A percentile compares a stretch with the other conserved stretches of the same genome.
Evolutionary conservation across 2,797 vertebrate genomes (phyloP).

Genomic region (Silurus aristotelis): DNA sequence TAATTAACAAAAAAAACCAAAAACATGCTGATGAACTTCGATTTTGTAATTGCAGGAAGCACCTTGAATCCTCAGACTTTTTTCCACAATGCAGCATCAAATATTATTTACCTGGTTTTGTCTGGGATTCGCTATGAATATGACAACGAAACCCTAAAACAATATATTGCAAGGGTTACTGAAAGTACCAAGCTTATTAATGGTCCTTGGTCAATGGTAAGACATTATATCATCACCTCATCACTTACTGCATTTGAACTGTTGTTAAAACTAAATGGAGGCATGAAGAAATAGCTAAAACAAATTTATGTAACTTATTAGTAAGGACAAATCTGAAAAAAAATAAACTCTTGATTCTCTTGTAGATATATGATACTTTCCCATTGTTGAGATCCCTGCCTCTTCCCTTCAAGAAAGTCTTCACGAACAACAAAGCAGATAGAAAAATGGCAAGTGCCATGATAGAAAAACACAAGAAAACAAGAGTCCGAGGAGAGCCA

Average conservation of each 20-base stretch:
- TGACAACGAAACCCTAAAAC: conserved; percentile 59
- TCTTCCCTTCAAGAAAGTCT: conserved; percentile 54
- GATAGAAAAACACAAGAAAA: conserved; percentile 59
- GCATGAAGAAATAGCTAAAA: not conserved
- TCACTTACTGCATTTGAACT: not conserved
- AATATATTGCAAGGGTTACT: not conserved
- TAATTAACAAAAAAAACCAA: too few species aligned
- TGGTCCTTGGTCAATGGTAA: conserved; percentile 74
- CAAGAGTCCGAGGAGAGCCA: conserved; percentile 60
- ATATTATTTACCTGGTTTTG: conserved; percentile 73
- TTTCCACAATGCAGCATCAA: conserved; percentile 68
- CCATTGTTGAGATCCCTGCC: conserved; percentile 63
- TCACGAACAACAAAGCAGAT: conserved; percentile 25
- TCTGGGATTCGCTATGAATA: conserved; percentile 69
- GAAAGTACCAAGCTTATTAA: conserved; percentile 67
- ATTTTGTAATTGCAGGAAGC: conserved; percentile 8
- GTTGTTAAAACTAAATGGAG: not conserved
- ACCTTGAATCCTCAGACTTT: conserved; percentile 62
- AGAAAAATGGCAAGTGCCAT: conserved; percentile 32
- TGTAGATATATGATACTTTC: conserved; percentile 69
- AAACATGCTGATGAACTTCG: not conserved
- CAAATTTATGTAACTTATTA: not conserved
- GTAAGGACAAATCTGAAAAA: not conserved
- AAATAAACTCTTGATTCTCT: not conserved
- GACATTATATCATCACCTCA: conserved; percentile 27